Conservation (phyloP, 2,113 vertebrate species). For the Mustela nigripes region DNA sequence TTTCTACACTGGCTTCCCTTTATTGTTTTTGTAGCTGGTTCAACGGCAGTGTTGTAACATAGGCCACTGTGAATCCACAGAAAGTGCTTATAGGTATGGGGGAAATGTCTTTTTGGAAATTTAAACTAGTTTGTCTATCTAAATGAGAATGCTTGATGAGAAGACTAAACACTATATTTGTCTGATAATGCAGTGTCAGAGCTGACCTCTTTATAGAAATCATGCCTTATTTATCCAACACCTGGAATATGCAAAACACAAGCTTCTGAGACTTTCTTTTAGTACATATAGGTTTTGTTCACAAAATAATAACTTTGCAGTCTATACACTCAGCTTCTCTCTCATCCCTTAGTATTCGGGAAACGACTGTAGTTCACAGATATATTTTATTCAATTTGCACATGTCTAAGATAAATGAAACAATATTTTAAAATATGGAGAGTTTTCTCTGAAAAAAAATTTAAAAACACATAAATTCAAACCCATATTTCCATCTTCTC, state of each 20-base stretch:
- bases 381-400: background rate
- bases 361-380: background rate
- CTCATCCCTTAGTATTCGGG: background rate
- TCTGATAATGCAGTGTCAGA: background rate
- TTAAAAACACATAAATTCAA: background rate
- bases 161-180: background rate
- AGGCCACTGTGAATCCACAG: background rate
- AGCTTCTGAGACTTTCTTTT: background rate
- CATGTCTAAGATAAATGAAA: background rate
- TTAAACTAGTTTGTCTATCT: background rate
- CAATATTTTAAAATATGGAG: slow-evolving; percentile 14
- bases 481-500: background rate
- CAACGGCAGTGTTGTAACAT: background rate
- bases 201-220: background rate
- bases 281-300: background rate
- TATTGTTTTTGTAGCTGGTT: slow-evolving; percentile 51
- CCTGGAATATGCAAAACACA: background rate
- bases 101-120: background rate
- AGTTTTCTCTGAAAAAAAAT: background rate
- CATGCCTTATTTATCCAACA: background rate
- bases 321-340: background rate
- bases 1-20: background rate
- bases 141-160: background rate
- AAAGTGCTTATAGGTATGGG: background rate
- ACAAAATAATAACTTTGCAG: background rate